These are phyloP conservation scores for Meiosimyza decipiens DNA, from an alignment of 2,888 invertebrate species.

Conservation along the genomic window DNA sequence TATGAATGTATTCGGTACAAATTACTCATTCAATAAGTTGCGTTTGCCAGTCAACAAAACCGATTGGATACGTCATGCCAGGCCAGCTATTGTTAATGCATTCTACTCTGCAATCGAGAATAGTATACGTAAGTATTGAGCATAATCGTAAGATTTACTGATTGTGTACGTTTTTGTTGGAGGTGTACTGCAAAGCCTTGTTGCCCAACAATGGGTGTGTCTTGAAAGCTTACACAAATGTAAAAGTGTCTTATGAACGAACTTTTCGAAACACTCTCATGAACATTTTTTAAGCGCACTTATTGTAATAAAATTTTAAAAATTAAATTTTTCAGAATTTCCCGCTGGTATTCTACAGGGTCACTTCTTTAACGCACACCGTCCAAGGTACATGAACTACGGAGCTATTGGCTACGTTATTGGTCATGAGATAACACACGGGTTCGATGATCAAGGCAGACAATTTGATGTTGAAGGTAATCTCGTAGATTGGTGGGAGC, in stretches of 20 bases:
- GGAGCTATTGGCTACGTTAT: slow-evolving; percentile 92
- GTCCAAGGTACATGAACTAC: slow-evolving; percentile 92
- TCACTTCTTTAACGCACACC: slow-evolving; percentile 87
- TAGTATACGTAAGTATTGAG: slow-evolving; percentile 80
- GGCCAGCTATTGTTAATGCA: slow-evolving; percentile 87
- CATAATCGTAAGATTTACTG: no score
- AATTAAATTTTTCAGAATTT: slow-evolving; percentile 74
- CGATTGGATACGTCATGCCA: slow-evolving; percentile 86
- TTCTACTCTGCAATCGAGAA: slow-evolving; percentile 88
- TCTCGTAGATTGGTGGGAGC: slow-evolving; percentile 92
- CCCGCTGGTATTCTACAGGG: slow-evolving; percentile 95
- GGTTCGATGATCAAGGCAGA: slow-evolving; percentile 89
- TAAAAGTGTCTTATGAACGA: no score
- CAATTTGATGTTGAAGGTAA: slow-evolving; percentile 94
- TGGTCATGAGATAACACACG: slow-evolving; percentile 93
- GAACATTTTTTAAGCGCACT: no score
- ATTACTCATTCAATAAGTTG: slow-evolving; percentile 81
- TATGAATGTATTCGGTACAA: slow-evolving; percentile 82
- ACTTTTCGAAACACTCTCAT: no score
- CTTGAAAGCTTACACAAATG: no score
- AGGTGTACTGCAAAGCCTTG: background rate
- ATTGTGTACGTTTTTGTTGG: no score
- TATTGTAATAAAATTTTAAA: no score
- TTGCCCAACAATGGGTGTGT: no score
- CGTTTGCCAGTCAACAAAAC: slow-evolving; percentile 78